Conservation (phyloP, 2,797 vertebrate species). For the Synanceia verrucosa region DNA sequence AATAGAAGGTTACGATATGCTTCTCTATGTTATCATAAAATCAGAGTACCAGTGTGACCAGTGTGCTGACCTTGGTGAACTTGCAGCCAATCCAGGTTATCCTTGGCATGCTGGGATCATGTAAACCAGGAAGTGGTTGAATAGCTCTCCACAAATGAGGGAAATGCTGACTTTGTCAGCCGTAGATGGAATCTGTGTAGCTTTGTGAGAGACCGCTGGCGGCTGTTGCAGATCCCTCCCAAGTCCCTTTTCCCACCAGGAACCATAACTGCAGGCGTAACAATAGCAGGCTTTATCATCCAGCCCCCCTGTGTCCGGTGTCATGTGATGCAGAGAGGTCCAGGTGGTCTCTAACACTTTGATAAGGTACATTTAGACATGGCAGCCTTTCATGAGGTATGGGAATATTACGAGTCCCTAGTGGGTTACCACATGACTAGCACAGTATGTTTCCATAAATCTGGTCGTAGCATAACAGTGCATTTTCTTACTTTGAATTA, state of each 20-base stretch:
- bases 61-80: conserved; percentile 51
- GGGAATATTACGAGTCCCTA: background rate
- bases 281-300: conserved; percentile 63
- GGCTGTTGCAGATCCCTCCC: conserved; percentile 36
- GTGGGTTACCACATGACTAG: background rate
- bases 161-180: conserved; percentile 72
- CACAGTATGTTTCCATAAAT: conserved; percentile 18
- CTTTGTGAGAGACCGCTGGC: conserved; percentile 53
- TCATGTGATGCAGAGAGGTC: conserved; percentile 34
- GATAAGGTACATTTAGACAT: conserved; percentile 28
- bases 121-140: conserved; percentile 75
- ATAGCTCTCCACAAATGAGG: conserved; percentile 73
- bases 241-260: conserved; percentile 34
- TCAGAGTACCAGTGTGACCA: conserved; percentile 20
- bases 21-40: conserved; percentile 19
- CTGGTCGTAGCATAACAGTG: background rate
- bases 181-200: conserved; percentile 59
- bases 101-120: conserved; percentile 56
- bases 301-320: conserved; percentile 57
- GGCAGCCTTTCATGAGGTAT: conserved; percentile 1
- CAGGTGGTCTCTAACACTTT: conserved; percentile 38
- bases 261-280: conserved; percentile 45
- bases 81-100: conserved; percentile 44
- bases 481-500: background rate
- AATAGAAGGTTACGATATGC: background rate